Conservation (phyloP, 1,140 invertebrate genomes). For the Mactra quadrangularis region DNA sequence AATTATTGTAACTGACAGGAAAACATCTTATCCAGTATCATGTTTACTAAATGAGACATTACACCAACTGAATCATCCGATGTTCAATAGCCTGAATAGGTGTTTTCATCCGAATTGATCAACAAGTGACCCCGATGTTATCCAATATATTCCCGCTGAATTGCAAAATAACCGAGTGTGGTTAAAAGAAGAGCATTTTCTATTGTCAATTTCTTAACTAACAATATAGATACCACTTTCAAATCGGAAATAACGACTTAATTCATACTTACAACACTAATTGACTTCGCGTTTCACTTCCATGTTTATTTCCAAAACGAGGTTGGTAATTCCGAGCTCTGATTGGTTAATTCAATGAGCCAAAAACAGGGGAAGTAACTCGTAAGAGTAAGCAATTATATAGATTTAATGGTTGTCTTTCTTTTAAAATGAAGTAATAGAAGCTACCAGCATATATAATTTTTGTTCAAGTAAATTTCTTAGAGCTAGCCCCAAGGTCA, state of each 20-base stretch:
- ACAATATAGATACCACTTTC: background rate
- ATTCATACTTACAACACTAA: constrained; percentile 32
- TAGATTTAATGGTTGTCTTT: no score
- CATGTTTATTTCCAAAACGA: constrained; percentile 61
- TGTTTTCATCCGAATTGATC: background rate
- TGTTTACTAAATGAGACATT: no score
- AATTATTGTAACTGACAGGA: no score
- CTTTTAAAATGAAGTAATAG: no score
- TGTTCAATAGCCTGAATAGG: no score
- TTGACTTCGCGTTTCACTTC: constrained; percentile 18
- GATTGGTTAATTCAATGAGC: constrained; percentile 23
- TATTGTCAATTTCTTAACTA: background rate
- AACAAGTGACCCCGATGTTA: background rate
- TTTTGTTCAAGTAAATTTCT: no score
- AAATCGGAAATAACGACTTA: constrained; percentile 40
- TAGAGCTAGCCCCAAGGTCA: no score
- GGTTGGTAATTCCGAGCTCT: constrained; percentile 7
- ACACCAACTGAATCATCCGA: constrained; percentile 6
- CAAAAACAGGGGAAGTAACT: no score
- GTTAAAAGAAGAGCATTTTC: background rate
- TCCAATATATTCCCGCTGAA: background rate
- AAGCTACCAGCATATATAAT: no score
- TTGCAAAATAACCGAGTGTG: background rate
- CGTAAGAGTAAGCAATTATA: no score
- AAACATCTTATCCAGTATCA: no score